These are phyloP conservation scores for Calliopum simillimum DNA, from an alignment of 2,888 invertebrate species.

Conservation along the genomic window DNA sequence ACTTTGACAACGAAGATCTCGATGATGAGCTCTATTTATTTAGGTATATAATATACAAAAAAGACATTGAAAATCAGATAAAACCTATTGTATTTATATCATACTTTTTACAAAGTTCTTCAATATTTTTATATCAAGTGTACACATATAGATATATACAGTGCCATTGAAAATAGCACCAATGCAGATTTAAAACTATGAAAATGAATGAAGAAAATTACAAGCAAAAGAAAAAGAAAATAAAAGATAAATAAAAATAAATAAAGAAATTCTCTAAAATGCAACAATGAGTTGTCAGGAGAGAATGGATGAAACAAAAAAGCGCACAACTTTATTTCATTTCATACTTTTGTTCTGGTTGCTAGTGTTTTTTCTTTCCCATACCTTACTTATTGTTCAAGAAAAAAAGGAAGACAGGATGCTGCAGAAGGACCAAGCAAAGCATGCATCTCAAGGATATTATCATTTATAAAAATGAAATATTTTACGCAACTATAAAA, in stretches of 20 bases:
- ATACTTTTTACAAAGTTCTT: too few relatives aligned
- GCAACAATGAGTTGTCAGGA: not conserved
- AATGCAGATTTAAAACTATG: not conserved
- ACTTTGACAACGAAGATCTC: too few relatives aligned
- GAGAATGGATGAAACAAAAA: not conserved
- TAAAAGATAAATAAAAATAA: not conserved
- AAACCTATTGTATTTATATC: too few relatives aligned
- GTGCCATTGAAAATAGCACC: not conserved
- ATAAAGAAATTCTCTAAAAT: not conserved
- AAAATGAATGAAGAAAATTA: not conserved
- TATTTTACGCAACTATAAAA: not conserved
- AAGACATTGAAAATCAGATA: too few relatives aligned
- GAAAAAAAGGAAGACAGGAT: not conserved
- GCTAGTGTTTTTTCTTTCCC: too few relatives aligned
- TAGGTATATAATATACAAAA: too few relatives aligned
- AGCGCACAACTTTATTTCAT: not conserved
- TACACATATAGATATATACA: too few relatives aligned
- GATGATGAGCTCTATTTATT: too few relatives aligned
- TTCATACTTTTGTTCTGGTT: too few relatives aligned
- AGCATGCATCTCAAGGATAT: not conserved
- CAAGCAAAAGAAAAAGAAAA: not conserved
- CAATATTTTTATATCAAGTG: too few relatives aligned
- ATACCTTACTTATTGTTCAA: too few relatives aligned
- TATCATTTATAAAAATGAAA: slow-evolving; percentile 20
- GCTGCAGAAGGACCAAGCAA: too few relatives aligned